phyloP scores from a whole-genome alignment of 2,888 invertebrate species.

The Heteromyza rotundicornis region DNA sequence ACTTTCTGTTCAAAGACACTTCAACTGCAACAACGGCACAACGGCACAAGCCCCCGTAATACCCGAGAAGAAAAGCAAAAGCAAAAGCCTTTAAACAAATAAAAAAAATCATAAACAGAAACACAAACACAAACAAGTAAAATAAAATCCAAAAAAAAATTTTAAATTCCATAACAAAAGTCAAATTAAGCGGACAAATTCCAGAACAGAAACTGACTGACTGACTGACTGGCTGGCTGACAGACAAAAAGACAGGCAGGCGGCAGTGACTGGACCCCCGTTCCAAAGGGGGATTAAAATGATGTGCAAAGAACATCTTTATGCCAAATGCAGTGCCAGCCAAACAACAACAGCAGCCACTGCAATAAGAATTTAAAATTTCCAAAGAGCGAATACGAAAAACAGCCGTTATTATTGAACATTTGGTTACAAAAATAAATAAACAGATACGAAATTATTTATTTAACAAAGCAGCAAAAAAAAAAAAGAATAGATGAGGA shows the following conservation, averaged over 20 bases:
- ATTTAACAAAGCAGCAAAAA: background rate
- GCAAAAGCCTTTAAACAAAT: background rate
- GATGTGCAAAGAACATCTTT: background rate
- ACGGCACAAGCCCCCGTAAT: too few relatives aligned
- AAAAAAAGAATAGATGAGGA: too few relatives aligned
- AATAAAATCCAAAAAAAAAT: background rate
- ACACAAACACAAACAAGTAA: background rate
- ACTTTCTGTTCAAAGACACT: too few relatives aligned
- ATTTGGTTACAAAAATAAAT: background rate
- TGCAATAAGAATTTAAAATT: background rate
- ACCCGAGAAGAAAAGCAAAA: background rate
- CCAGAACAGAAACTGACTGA: slow-evolving; percentile 6
- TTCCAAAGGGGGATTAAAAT: background rate
- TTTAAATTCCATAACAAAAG: slow-evolving; percentile 19
- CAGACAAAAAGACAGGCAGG: background rate
- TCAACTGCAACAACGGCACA: too few relatives aligned
- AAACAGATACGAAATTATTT: background rate
- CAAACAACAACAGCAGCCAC: background rate
- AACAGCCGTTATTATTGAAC: background rate
- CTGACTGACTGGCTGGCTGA: background rate
- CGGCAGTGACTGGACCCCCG: background rate
- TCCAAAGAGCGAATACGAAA: background rate
- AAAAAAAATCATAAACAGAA: background rate
- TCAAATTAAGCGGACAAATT: slow-evolving; percentile 27
- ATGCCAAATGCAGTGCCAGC: background rate